phyloP scores from a whole-genome alignment of 2,888 invertebrate genomes.

The Tigriopus californicus region DNA sequence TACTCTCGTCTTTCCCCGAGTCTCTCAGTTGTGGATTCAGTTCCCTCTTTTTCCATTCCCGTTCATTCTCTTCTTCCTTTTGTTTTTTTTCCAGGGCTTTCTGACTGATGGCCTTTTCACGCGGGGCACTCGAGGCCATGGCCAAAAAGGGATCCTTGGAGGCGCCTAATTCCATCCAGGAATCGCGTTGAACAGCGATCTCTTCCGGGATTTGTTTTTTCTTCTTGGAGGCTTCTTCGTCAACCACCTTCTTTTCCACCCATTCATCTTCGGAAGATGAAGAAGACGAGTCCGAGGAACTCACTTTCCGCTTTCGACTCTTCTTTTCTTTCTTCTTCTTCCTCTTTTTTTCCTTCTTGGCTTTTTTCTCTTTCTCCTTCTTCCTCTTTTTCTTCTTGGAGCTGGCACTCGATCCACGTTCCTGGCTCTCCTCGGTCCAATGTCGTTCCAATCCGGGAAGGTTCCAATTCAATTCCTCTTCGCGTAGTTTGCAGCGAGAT shows the following conservation, averaged over 20 bases:
- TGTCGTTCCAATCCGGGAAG: constrained; percentile 28
- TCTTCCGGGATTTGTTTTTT: constrained; percentile 10
- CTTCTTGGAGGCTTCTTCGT: constrained; percentile 8
- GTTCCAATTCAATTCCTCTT: constrained; percentile 28
- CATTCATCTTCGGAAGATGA: constrained; percentile 27
- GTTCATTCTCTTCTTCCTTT: constrained; percentile 24
- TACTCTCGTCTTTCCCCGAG: constrained; percentile 65
- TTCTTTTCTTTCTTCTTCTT: constrained; percentile 30
- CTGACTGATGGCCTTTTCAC: too few relatives aligned
- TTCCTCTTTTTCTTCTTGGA: constrained; percentile 23
- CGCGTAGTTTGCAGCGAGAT: constrained; percentile 19
- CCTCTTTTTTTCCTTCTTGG: constrained; percentile 27
- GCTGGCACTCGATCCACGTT: too few relatives aligned
- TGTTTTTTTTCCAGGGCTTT: too few relatives aligned
- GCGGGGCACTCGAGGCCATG: too few relatives aligned
- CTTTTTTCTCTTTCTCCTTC: constrained; percentile 26
- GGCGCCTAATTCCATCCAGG: neutral
- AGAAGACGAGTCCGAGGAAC: constrained; percentile 19
- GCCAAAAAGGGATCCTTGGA: too few relatives aligned
- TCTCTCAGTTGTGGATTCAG: constrained; percentile 82
- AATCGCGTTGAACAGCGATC: neutral
- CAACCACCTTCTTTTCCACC: constrained; percentile 18
- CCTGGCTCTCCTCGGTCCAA: constrained; percentile 20
- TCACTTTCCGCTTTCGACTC: constrained; percentile 25
- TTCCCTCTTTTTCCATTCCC: constrained; percentile 51